These are phyloP conservation scores for Hesperophylax magnus DNA, from an alignment of 1,140 invertebrate species.

Conservation along the genomic window DNA sequence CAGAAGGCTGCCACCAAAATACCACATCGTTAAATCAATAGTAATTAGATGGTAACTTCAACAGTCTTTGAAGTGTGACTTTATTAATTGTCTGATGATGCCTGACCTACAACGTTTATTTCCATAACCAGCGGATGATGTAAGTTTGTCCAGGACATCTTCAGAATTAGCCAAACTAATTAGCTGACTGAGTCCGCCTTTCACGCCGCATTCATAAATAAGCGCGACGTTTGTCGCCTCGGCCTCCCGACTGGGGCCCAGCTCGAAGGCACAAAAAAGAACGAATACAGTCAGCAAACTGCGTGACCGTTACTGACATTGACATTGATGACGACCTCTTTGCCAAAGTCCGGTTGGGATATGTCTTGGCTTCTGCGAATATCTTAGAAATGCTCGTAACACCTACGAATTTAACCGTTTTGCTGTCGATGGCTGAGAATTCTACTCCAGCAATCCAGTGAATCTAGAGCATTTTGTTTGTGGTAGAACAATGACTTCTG, in stretches of 20 bases:
- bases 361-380: no score
- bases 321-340: slow-evolving; percentile 40
- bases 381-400: no score
- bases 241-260: slow-evolving; percentile 7
- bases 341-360: slow-evolving; percentile 20
- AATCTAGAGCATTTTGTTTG: no score
- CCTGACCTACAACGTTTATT: not conserved
- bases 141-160: slow-evolving; percentile 2
- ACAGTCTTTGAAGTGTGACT: no score
- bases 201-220: slow-evolving; percentile 5
- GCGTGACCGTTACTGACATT: slow-evolving; percentile 35
- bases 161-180: slow-evolving; percentile 17
- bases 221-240: not conserved
- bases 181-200: slow-evolving; percentile 4
- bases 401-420: no score
- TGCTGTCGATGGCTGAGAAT: no score
- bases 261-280: not conserved
- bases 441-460: no score
- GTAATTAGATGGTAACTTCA: no score
- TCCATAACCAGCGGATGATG: not conserved
- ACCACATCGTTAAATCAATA: no score
- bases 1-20: no score
- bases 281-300: slow-evolving; percentile 1
- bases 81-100: no score
- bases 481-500: no score